Base-by-base conservation (phyloP, 2,113 vertebrate species). In the Tachuris rubrigastra region DNA sequence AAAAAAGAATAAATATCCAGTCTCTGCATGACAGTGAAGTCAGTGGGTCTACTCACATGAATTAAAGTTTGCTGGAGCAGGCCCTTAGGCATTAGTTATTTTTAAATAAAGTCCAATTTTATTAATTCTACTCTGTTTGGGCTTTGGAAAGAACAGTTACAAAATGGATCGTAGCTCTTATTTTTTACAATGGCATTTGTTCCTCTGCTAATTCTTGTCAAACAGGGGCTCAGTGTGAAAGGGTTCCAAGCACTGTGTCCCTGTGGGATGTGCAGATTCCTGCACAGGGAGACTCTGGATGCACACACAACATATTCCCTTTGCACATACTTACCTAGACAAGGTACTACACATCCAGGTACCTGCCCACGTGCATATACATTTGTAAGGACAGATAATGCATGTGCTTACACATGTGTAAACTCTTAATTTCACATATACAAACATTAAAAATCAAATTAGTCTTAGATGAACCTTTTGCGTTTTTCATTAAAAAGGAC, bases 401-500 rank as follows among this genome's bases (percentile, higher is more conserved):
- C 72, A 37, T 66, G 42, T 78, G 68, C 76, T 84, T 60, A 75
- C 35, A 59, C 56, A 33, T 83, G 62, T 68, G 76, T 10, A 90
- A 93, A 93, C 95, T 94, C 83, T 81, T 95, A 93, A 91, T 60
- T 93, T 58, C 82, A 93, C 82, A 91, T 55, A 97, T 88, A 97
- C 97, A 98, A 96, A 98, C 94, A 97, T 96, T 90, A 87, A 92
- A 95, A 93, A 95, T 85, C 87, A 96, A 97, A 96, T 97, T 96
- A 96, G 86, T 95, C 94, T 96, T 88, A 87, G 83, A 91, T 89
- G 50, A 53, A 94, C 55, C 71, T 91, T 94, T 76, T 47, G 23
- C 81, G 65, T 91, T 88, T 87, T 49, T 56, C 89, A 90, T 95
- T 95, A 89, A 87, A 81, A 94, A 96, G 78, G 53, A 95, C 79